Evolutionary conservation across 2,113 vertebrate species (phyloP), one percentile per base, ranked within the genome.

Genomic region (Columbina picui): DNA sequence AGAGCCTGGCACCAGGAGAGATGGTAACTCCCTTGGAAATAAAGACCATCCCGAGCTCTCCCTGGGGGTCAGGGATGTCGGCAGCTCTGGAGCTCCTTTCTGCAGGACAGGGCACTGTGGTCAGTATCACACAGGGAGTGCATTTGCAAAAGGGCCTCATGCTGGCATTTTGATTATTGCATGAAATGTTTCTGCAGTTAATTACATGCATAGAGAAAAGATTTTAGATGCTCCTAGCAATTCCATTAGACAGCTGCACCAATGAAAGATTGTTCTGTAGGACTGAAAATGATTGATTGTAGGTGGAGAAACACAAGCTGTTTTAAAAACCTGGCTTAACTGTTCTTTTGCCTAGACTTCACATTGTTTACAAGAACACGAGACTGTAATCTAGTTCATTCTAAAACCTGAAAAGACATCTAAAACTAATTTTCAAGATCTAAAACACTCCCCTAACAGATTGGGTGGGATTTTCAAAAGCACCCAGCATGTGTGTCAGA

Each of bases 151-250:
- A 80, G 43, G 85, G 59, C 34, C 87, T 96, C 49, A 41, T 32
- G 64, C 93, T 95, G 91, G 86, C 84, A 88, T 80, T 89, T 93
- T 3, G 0, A 71, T 94, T 77, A 76, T 75, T 95, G 87, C 94
- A 83, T 88, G 90, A 96, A 95, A 94, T 81, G 76, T 94, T 94
- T 74, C 65, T 86, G 87, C 79, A 64, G 38, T 63, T 61, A 85
- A 53, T 52, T 63, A 94, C 79, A 93, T 68, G 85, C 82, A 94
- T 78, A 96, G 93, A 90, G 60, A 93, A 87, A 73, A 59, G 20
- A 87, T n/a, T 93, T 85, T 38, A 88, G 85, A 94, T 36, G 47
- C 39, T 85, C 63, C 79, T 74, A 84, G 47, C 19, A 60, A 93
- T 60, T 90, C 25, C 52, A 68, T 52, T 52, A 74, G 75, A 95